Percentiles rank a stretch among this genome's conserved stretches.
These are phyloP conservation scores for Drosophila eugracilis DNA, from an alignment of 1,140 invertebrate genomes.

Conservation along the genomic window DNA sequence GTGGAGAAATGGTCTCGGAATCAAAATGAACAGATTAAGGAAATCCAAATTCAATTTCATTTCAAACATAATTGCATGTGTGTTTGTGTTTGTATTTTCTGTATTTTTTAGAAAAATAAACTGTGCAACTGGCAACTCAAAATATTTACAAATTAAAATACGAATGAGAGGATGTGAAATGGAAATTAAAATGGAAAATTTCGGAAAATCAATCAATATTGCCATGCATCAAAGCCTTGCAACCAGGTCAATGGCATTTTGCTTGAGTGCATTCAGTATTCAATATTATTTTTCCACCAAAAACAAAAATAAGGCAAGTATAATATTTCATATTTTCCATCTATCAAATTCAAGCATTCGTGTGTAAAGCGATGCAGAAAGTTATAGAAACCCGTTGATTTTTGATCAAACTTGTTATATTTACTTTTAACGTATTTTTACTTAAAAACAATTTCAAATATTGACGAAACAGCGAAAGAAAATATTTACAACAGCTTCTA, in stretches of 20 bases:
- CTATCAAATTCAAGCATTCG: constrained; percentile 68
- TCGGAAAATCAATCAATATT: constrained; percentile 70
- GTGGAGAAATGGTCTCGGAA: neutral
- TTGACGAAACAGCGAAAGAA: neutral
- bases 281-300: constrained; percentile 51
- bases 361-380: constrained; percentile 55
- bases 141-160: constrained; percentile 53
- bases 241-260: constrained; percentile 68
- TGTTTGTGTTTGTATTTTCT: constrained; percentile 13
- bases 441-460: constrained; percentile 4
- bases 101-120: constrained; percentile 37
- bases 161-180: constrained; percentile 28
- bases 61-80: constrained; percentile 21
- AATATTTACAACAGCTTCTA: constrained; percentile 7
- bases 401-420: constrained; percentile 9
- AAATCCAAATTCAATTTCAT: constrained; percentile 30
- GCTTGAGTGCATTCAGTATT: constrained; percentile 54
- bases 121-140: constrained; percentile 18
- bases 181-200: constrained; percentile 51
- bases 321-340: constrained; percentile 39
- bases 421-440: neutral
- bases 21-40: constrained; percentile 21
- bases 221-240: constrained; percentile 53
- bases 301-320: constrained; percentile 11
- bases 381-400: constrained; percentile 31